phyloP scores from a whole-genome alignment of 2,888 invertebrate species.

The Tubiluchus corallicola region DNA sequence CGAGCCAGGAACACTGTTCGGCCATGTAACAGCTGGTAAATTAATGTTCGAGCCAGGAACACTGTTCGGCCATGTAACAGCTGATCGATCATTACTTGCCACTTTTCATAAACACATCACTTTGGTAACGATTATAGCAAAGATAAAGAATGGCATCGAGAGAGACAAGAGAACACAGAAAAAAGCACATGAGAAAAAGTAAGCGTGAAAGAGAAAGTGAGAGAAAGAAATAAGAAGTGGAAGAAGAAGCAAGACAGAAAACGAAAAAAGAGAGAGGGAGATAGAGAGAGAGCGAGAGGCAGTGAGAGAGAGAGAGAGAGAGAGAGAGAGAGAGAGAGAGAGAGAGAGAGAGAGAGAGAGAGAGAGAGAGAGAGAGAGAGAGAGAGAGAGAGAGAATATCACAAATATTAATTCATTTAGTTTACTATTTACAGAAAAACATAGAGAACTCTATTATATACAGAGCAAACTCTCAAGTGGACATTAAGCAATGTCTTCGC shows the following conservation, averaged over 20 bases:
- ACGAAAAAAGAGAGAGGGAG: not conserved
- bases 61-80: no score
- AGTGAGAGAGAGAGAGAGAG: not conserved
- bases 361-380: not conserved
- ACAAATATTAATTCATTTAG: no score
- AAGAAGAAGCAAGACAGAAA: not conserved
- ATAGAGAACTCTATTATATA: no score
- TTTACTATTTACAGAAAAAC: no score
- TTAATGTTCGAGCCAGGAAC: no score
- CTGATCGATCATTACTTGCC: no score
- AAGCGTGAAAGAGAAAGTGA: not conserved
- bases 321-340: not conserved
- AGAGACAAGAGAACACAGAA: not conserved
- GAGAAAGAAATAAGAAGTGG: not conserved
- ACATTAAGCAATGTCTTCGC: no score
- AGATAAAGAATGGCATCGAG: not conserved
- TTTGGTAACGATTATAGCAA: no score
- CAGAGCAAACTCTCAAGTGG: no score
- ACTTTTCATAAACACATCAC: no score
- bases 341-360: conserved; percentile 3
- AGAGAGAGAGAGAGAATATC: not conserved
- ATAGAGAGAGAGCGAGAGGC: not conserved
- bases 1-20: no score
- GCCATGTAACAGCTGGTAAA: no score
- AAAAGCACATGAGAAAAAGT: not conserved